These are phyloP conservation scores for Nomada fucata DNA, from an alignment of 2,888 invertebrate species.

Conservation along the genomic window DNA sequence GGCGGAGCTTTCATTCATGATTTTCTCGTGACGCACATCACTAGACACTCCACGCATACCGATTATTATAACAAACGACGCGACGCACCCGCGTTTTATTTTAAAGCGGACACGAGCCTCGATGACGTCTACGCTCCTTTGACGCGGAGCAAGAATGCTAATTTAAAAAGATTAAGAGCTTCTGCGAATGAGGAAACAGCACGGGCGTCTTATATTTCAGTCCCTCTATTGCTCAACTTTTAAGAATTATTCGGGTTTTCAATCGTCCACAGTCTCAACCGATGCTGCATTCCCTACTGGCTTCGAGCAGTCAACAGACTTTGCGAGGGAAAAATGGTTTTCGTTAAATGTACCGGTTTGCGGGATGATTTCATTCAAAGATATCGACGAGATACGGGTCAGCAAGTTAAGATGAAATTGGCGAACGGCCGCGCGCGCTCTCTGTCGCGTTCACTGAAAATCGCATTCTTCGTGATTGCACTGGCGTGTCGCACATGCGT, in stretches of 20 bases:
- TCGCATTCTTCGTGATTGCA: slow-evolving; percentile 59
- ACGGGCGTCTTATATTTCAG: no score
- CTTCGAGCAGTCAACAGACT: no score
- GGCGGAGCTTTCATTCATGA: slow-evolving; percentile 53
- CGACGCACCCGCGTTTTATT: slow-evolving; percentile 1
- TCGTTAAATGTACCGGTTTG: background rate
- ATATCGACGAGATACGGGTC: slow-evolving; percentile 41
- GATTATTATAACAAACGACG: slow-evolving; percentile 29
- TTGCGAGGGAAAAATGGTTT: no score
- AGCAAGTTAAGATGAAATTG: slow-evolving; percentile 50
- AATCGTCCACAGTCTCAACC: no score
- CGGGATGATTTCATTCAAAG: slow-evolving; percentile 54
- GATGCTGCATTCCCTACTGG: no score
- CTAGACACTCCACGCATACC: background rate
- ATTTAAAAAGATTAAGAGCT: no score
- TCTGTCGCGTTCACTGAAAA: slow-evolving; percentile 16
- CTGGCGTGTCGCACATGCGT: slow-evolving; percentile 33
- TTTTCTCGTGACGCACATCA: slow-evolving; percentile 36
- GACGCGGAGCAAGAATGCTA: background rate
- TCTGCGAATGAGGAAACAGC: no score
- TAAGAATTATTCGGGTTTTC: no score
- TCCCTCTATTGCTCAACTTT: no score
- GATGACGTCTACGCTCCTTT: background rate
- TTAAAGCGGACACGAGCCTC: background rate
- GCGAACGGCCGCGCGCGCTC: slow-evolving; percentile 34